Base-by-base conservation (phyloP, 1,140 invertebrate species). In the Octopus sinensis region DNA sequence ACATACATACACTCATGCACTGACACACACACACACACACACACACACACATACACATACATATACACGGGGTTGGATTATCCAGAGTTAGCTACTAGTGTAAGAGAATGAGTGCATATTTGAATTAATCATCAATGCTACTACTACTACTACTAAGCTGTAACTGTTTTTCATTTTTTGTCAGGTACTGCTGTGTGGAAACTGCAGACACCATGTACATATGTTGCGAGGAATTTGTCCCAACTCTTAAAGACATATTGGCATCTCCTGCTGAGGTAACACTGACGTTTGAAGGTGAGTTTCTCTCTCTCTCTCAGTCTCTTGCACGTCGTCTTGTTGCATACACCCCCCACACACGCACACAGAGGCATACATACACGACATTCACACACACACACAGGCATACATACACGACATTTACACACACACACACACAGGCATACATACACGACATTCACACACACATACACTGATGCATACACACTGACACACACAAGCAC, bases 191-290 rank as follows among this genome's bases (percentile, higher is more conserved):
- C 62, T 87, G 52, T 81, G 85, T 52, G 83, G 86, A 77, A 13
- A 51, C 76, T 5, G 82, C 76, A n/a, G 43, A 53, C 4, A 83
- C 88, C 68, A 79, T 87, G 17, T 88, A 84, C 79, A 80, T 89
- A 4, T 89, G 88, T 88, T 87, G 86, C 78, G 86, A 86, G 62
- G 75, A 52, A 12, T 88, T 89, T 85, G 80, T 84, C 23, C 84
- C 84, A 17, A 83, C 82, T 73, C 78, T 89, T 9, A 54, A 23
- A 23, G 23, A 76, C 4, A 56, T 88, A 17, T 56, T 83, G n/a
- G 76, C 56, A 53, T 76, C 79, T 23, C 7, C 80, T 7, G 52
- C 85, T 10, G 68, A 83, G n/a, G 4, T 81, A 13, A 17, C 85
- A 30, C 62, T 51, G 17, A 83, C 80, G 23, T n/a, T 87, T 80